Conservation (phyloP, 2,113 vertebrate species). For the Erythrolamprus reginae region DNA sequence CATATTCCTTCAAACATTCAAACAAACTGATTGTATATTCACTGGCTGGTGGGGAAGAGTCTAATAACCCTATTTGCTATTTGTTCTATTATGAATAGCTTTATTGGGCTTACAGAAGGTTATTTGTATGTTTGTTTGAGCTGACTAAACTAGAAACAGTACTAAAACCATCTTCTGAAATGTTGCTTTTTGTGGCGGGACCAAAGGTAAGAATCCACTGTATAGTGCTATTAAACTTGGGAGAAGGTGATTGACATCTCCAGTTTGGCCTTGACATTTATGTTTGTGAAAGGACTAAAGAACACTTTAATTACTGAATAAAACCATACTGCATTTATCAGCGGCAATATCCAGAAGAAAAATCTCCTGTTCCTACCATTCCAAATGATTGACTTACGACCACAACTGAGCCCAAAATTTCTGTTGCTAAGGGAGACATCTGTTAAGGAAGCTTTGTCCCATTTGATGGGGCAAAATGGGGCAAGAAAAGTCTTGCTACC, state of each 20-base stretch:
- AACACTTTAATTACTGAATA: background rate
- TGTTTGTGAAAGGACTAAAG: background rate
- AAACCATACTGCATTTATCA: constrained; percentile 34
- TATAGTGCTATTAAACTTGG: background rate
- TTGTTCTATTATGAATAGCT: no score
- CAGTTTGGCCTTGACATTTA: background rate
- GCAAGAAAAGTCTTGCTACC: background rate
- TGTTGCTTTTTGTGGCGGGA: background rate
- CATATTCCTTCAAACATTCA: no score
- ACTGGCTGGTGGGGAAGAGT: no score
- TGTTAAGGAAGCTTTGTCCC: background rate
- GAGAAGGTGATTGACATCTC: background rate
- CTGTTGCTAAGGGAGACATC: no score
- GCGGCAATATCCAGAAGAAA: constrained; percentile 17
- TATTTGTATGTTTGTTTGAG: background rate
- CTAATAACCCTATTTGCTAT: no score
- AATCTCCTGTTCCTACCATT: constrained; percentile 37
- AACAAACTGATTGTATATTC: no score
- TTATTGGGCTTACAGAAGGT: background rate
- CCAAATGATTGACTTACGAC: background rate
- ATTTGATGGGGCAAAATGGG: background rate
- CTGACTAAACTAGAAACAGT: background rate
- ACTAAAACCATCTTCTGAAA: background rate
- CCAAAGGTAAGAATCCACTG: background rate
- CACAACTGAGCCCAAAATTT: background rate